A percentile compares a stretch with the other conserved stretches of the same genome.
phyloP scores from a whole-genome alignment of 2,888 invertebrate species.

The Machimus rusticus region DNA sequence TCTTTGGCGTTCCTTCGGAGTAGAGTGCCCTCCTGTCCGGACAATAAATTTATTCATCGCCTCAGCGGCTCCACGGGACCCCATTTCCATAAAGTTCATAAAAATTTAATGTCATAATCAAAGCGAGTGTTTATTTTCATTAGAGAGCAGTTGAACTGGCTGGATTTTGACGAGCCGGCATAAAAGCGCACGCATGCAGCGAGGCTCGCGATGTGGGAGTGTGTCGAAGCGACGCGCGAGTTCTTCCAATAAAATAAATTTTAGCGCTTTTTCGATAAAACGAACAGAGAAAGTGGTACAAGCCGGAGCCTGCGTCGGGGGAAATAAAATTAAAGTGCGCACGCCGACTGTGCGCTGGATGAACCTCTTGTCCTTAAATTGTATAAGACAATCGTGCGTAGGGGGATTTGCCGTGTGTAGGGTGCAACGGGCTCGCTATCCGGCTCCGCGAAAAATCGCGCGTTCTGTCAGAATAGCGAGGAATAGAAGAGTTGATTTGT shows the following conservation, averaged over 20 bases:
- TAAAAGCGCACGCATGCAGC: not conserved
- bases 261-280: conserved; percentile 12
- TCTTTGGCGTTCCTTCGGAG: not conserved
- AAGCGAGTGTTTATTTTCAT: conserved; percentile 13
- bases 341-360: conserved; percentile 9
- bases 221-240: not conserved
- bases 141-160: not conserved
- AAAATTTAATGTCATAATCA: conserved; percentile 19
- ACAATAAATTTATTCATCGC: not conserved
- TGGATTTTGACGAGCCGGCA: not conserved
- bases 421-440: not conserved
- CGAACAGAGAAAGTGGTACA: not conserved
- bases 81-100: conserved; percentile 2
- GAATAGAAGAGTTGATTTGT: conserved; percentile 41
- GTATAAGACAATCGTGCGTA: conserved; percentile 41
- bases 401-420: conserved; percentile 31
- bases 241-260: conserved; percentile 40
- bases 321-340: conserved; percentile 36
- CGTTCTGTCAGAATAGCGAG: conserved; percentile 33
- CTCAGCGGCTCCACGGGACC: not conserved
- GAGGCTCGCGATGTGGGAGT: conserved; percentile 12
- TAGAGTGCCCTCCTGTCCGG: not conserved
- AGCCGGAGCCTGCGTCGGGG: not conserved
- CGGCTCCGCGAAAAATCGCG: not conserved
- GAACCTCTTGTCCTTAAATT: conserved; percentile 40